phyloP scores from a whole-genome alignment of 2,113 vertebrate species.

The Arenaria interpres region DNA sequence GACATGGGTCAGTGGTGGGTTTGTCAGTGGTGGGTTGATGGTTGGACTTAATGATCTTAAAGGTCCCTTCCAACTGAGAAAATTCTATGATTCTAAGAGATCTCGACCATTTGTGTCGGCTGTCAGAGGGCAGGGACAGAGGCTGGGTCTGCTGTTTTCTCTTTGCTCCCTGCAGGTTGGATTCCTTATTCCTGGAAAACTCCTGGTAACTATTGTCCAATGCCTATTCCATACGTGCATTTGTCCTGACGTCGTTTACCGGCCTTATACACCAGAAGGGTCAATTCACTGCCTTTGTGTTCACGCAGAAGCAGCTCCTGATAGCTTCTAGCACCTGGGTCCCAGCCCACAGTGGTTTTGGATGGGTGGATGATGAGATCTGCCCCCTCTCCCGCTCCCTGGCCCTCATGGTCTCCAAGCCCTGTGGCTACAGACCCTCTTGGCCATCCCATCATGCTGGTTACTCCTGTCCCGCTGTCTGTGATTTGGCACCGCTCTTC shows the following conservation, averaged over 20 bases:
- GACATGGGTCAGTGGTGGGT: neutral
- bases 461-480: neutral
- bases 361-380: neutral
- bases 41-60: neutral
- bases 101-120: accelerated
- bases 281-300: neutral
- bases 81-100: neutral
- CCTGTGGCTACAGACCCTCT: neutral
- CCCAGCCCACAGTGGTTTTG: neutral
- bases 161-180: neutral
- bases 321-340: neutral
- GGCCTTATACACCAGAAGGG: neutral
- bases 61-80: neutral
- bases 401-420: accelerated
- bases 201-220: neutral
- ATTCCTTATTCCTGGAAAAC: neutral
- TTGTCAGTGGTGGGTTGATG: neutral
- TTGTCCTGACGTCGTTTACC: neutral
- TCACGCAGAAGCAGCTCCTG: neutral
- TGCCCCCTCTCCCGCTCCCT: neutral
- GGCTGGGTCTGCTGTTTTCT: neutral
- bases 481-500: neutral
- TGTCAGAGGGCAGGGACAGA: neutral
- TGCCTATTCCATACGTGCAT: neutral
- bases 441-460: neutral